Evolutionary conservation across 2,113 vertebrate genomes (phyloP), one percentile per base, ranked within the genome.

Genomic region (Pseudopipra pipra): DNA sequence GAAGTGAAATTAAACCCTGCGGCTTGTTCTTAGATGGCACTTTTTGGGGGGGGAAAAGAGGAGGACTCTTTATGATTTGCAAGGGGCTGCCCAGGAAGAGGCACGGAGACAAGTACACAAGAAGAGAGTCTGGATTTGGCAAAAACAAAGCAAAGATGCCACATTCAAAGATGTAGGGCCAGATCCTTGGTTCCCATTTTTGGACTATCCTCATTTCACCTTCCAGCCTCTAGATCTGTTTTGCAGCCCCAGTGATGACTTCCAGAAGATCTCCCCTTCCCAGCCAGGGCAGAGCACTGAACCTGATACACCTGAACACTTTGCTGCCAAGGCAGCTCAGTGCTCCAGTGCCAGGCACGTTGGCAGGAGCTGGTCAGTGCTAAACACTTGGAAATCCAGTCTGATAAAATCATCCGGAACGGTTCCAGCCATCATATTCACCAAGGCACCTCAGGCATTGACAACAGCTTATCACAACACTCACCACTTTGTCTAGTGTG

Each of bases 61-160:
- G 2, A 82, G 11, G 37, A 44, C 11, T 3, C 8, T 22, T 31
- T 2, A 5, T 5, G n/a, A 14, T 22, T 66, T 71, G 35, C 37
- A 75, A 35, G 35, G n/a, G 16, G 4, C 7, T n/a, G 30, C 27
- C 9, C 25, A 12, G 5, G 17, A 52, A 12, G 44, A 83, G 14
- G 9, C n/a, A 41, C 0, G 1, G 20, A 58, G 37, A 30, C 6
- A 30, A 71, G 12, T 2, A 0, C 24, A 16, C 30, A 33, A 46
- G 23, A 62, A 18, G 19, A 33, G 16, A 68, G 9, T 9, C n/a
- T 72, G 41, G 14, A 31, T 79, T 72, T 58, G 21, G 15, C 58
- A 55, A 87, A 94, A 93, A 46, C 52, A 55, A 74, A 71, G 15
- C 22, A 63, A 87, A 82, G 5, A 31, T 13, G 22, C 23, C 56